phyloP scores from a whole-genome alignment of 2,888 invertebrate species.

The Acronicta psi region DNA sequence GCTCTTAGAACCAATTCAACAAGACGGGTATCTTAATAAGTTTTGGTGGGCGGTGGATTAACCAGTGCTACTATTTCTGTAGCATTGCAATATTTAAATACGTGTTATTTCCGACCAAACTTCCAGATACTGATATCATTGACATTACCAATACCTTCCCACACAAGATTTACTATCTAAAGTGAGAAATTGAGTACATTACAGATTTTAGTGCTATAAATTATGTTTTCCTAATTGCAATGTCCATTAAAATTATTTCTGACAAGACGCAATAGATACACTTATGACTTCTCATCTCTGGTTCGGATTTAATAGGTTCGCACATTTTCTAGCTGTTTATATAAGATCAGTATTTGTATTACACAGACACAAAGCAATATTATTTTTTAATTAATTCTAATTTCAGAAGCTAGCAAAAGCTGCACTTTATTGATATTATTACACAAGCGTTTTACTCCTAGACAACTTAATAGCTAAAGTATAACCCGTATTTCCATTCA shows the following conservation, averaged over 20 bases:
- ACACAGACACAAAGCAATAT: no score
- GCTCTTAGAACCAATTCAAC: conserved; percentile 18
- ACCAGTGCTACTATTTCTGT: conserved; percentile 37
- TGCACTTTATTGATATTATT: no score
- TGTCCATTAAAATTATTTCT: no score
- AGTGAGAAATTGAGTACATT: conserved; percentile 1
- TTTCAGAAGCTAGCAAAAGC: no score
- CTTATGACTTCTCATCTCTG: no score
- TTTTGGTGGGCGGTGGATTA: conserved; percentile 35
- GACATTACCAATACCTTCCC: conserved; percentile 20
- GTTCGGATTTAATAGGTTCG: no score
- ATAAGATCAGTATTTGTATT: no score
- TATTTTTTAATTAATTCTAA: no score
- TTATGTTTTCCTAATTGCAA: no score
- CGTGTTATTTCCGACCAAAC: conserved; percentile 35
- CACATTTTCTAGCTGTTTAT: no score
- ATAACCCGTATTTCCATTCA: conserved; percentile 26
- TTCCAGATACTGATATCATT: conserved; percentile 23
- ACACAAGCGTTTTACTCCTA: not conserved
- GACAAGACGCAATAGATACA: not conserved
- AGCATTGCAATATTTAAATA: conserved; percentile 43
- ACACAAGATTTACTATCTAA: conserved; percentile 19
- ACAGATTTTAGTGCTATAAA: not conserved
- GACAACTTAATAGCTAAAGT: not conserved
- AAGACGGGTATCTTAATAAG: conserved; percentile 41